Percentiles rank a stretch among this genome's conserved stretches.
Conservation (phyloP, 2,888 invertebrate genomes). For the Ophion costatus region DNA sequence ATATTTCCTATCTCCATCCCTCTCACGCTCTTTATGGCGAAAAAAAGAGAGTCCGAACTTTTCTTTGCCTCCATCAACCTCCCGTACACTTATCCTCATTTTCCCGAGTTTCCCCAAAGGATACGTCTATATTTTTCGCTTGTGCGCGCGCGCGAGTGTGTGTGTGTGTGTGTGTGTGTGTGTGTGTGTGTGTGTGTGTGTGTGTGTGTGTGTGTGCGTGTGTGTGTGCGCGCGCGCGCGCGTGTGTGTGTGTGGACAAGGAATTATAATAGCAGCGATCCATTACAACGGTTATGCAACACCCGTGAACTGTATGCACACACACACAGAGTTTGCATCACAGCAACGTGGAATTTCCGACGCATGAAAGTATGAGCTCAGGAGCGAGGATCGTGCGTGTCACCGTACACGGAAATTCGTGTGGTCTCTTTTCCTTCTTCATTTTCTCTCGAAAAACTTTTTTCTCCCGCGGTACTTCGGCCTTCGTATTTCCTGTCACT, state of each 20-base stretch:
- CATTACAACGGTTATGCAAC: slow-evolving; percentile 55
- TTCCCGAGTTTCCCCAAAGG: slow-evolving; percentile 18
- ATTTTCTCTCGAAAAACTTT: slow-evolving; percentile 1
- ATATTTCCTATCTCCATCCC: not conserved
- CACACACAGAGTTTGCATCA: slow-evolving; percentile 2
- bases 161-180: not conserved
- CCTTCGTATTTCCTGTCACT: no score
- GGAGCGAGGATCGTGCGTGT: slow-evolving; percentile 26
- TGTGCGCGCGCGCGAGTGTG: not conserved
- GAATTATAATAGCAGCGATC: slow-evolving; percentile 38
- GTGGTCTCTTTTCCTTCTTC: not conserved
- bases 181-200: not conserved
- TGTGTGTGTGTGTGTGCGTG: not conserved
- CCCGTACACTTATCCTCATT: slow-evolving; percentile 3
- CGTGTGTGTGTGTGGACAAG: not conserved
- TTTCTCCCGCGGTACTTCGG: not conserved
- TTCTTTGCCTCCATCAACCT: slow-evolving; percentile 14
- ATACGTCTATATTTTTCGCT: not conserved
- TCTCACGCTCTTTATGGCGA: not conserved
- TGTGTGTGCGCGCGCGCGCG: no score
- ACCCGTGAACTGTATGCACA: slow-evolving; percentile 40
- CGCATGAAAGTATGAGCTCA: slow-evolving; percentile 51
- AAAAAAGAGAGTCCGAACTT: not conserved
- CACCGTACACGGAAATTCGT: slow-evolving; percentile 52
- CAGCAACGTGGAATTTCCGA: slow-evolving; percentile 38